phyloP scores from a whole-genome alignment of 1,140 invertebrate genomes.

The Antheraea pernyi region DNA sequence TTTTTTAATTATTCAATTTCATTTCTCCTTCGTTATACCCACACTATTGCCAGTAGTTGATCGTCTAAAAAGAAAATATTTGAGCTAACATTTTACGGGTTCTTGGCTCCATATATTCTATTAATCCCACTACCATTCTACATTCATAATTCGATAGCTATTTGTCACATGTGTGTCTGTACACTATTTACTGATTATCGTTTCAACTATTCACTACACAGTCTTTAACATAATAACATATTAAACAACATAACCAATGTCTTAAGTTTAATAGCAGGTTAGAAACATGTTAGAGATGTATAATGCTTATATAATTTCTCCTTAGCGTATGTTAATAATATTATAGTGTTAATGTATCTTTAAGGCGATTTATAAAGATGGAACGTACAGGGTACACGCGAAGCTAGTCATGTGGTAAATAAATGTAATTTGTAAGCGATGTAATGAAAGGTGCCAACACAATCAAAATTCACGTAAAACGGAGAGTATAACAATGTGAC shows the following conservation, averaged over 20 bases:
- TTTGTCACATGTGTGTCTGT: background rate
- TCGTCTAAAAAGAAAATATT: background rate
- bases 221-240: too few species aligned
- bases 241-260: too few species aligned
- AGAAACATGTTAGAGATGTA: background rate
- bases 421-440: constrained; percentile 11
- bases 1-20: background rate
- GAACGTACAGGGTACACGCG: constrained; percentile 29
- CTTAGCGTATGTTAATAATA: background rate
- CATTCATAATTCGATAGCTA: background rate
- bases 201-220: background rate
- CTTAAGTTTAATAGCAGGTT: background rate
- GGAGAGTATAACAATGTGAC: background rate
- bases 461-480: background rate
- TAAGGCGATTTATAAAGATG: constrained; percentile 22
- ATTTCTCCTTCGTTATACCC: background rate
- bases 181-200: background rate
- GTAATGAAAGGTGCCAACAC: constrained; percentile 11
- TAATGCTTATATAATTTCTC: background rate
- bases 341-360: constrained; percentile 9
- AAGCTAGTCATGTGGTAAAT: constrained; percentile 16
- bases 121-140: background rate
- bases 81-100: background rate
- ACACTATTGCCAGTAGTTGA: background rate
- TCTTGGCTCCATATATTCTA: background rate